Evolutionary conservation across 1,140 invertebrate genomes (phyloP), one percentile per base, ranked within the genome.

Genomic region (Drosophila oshimai): DNA sequence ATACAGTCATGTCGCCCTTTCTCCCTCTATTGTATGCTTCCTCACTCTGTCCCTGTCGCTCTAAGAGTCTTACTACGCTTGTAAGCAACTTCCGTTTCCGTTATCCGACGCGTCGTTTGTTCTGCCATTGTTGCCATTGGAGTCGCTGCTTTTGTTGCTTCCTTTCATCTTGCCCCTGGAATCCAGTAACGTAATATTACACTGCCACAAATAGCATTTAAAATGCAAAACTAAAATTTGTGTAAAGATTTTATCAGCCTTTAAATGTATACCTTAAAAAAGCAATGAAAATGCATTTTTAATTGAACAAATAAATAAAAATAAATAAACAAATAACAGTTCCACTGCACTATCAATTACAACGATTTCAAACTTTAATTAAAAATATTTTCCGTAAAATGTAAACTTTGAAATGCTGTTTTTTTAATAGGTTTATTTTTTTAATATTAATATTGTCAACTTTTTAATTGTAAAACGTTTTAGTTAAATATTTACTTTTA

Each of bases 11-110:
- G 37, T 18, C 44, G 36, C 6, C 42, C 44, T n/a, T 10, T 22
- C 20, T 18, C 13, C 4, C 46, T 67, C 37, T 20, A 15, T 60
- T 53, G 22, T 28, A 10, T 24, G 26, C 9, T 22, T 17, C 0
- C 13, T 36, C 31, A n/a, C 20, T 12, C 18, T 12, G n/a, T 26
- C 22, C 10, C 33, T 34, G 22, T 50, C 13, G 36, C 37, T 50
- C 47, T 36, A 7, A 50, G 42, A 58, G 26, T 34, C 44, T 64
- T 71, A 58, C 22, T 58, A 72, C 57, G 65, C 70, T 75, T 86
- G 79, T 86, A 71, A 84, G 75, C 79, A 84, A 80, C 70, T 86
- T 84, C 79, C 79, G 79, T 75, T 84, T 84, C 80, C 79, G 64
- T 74, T 84, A 80, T 75, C 71, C 74, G 79, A 74, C 74, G 78